Conservation (phyloP, 2,113 vertebrate species). For the Clinocottus analis region DNA sequence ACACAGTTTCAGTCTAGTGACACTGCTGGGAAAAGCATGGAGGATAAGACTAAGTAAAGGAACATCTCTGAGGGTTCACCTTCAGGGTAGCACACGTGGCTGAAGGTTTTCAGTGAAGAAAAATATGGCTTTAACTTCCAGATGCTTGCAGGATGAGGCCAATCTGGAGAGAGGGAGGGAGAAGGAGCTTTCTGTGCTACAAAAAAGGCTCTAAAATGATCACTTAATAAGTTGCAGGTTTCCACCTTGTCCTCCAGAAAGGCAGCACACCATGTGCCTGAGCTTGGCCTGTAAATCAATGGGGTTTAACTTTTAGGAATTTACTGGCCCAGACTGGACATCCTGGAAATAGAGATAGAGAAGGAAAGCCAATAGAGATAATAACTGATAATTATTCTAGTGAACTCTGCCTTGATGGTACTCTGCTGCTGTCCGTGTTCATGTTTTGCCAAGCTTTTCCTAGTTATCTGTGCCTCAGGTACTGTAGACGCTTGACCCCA, state of each 20-base stretch:
- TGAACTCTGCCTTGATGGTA: slow-evolving; percentile 7
- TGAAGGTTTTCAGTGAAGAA: slow-evolving; percentile 52
- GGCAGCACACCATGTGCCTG: slow-evolving; percentile 62
- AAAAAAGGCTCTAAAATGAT: slow-evolving; percentile 65
- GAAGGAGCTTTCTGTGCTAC: slow-evolving; percentile 40
- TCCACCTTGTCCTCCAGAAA: slow-evolving; percentile 71
- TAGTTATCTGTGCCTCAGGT: slow-evolving; percentile 10
- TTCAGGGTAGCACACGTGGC: slow-evolving; percentile 78
- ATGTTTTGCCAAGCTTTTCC: neutral
- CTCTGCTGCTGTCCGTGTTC: neutral
- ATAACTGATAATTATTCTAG: slow-evolving; percentile 42
- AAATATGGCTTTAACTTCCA: slow-evolving; percentile 75
- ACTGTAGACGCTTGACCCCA: slow-evolving; percentile 26
- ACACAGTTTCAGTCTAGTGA: slow-evolving; percentile 27
- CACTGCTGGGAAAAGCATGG: slow-evolving; percentile 47
- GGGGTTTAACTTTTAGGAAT: slow-evolving; percentile 70
- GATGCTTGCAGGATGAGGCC: slow-evolving; percentile 73
- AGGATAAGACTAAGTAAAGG: slow-evolving; percentile 42
- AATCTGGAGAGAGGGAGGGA: slow-evolving; percentile 70
- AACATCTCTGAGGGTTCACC: slow-evolving; percentile 75
- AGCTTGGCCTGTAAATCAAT: slow-evolving; percentile 74
- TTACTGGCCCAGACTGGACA: slow-evolving; percentile 70
- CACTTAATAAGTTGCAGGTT: slow-evolving; percentile 79
- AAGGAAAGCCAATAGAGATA: slow-evolving; percentile 48
- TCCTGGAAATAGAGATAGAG: slow-evolving; percentile 66